These are phyloP conservation scores for Oscheius sp. DNA, from an alignment of 2,888 invertebrate genomes.

Conservation along the genomic window DNA sequence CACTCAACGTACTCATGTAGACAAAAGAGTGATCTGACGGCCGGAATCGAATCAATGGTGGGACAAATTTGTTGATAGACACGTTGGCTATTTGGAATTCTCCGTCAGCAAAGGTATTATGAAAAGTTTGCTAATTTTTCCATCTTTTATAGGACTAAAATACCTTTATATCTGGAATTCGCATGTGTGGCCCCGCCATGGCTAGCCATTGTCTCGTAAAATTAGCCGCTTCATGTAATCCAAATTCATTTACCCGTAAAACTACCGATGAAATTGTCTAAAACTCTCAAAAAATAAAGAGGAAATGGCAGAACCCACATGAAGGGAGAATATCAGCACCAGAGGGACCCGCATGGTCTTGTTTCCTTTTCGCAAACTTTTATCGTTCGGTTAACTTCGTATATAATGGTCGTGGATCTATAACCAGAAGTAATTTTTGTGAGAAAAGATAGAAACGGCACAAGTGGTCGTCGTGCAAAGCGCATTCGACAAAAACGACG, in stretches of 20 bases:
- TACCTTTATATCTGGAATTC: constrained; percentile 57
- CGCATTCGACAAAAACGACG: constrained; percentile 8
- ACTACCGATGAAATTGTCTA: constrained; percentile 22
- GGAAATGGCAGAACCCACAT: not conserved
- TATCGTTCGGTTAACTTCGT: constrained; percentile 5
- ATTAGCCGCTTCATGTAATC: constrained; percentile 61
- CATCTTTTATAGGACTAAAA: no score
- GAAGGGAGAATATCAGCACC: not conserved
- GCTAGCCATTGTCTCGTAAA: constrained; percentile 66
- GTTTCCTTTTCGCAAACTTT: not conserved
- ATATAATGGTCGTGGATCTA: no score
- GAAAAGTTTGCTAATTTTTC: constrained; percentile 51
- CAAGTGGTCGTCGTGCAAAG: constrained; percentile 23
- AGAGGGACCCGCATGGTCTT: constrained; percentile 16
- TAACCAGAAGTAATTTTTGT: not conserved
- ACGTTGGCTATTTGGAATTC: constrained; percentile 59
- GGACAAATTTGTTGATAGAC: constrained; percentile 55
- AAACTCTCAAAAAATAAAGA: not conserved
- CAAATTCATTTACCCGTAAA: constrained; percentile 60
- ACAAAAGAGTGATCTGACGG: constrained; percentile 62
- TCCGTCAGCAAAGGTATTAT: constrained; percentile 60
- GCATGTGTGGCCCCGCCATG: constrained; percentile 58
- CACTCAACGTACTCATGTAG: constrained; percentile 64
- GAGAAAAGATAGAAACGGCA: constrained; percentile 1
- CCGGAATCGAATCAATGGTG: constrained; percentile 62